Evolutionary conservation across 1,140 invertebrate species (phyloP).

Genomic region (Ptiloglossa arizonensis): DNA sequence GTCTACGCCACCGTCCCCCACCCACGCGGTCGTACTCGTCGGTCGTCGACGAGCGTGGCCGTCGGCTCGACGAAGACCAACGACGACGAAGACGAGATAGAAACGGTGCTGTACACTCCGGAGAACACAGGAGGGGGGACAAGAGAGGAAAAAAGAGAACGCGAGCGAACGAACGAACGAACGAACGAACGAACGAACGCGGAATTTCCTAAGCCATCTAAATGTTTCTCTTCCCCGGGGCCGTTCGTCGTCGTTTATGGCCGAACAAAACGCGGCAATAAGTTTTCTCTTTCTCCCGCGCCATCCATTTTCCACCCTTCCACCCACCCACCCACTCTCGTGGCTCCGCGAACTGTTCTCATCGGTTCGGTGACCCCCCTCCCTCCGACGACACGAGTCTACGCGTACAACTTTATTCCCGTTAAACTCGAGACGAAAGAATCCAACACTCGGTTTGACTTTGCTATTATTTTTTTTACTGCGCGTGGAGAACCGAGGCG

Average conservation of each 20-base stretch:
- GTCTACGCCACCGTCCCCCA: neutral
- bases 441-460: too few relatives aligned
- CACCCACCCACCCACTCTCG: too few relatives aligned
- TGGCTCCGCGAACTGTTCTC: too few relatives aligned
- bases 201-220: constrained; percentile 48
- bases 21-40: constrained; percentile 7
- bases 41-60: constrained; percentile 26
- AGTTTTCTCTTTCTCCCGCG: constrained; percentile 56
- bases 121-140: constrained; percentile 32
- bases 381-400: neutral
- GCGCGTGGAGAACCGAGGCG: too few relatives aligned
- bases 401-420: constrained; percentile 40
- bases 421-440: constrained; percentile 20
- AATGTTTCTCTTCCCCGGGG: constrained; percentile 57
- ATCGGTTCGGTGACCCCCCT: neutral
- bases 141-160: constrained; percentile 28
- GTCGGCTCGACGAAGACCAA: neutral
- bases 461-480: too few relatives aligned
- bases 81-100: too few relatives aligned
- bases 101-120: too few relatives aligned
- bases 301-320: too few relatives aligned
- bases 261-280: constrained; percentile 64
- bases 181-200: neutral
- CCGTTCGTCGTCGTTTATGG: constrained; percentile 54
- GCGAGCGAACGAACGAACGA: neutral